Base-by-base conservation (phyloP, 2,113 vertebrate species). In the Toxostoma redivivum region DNA sequence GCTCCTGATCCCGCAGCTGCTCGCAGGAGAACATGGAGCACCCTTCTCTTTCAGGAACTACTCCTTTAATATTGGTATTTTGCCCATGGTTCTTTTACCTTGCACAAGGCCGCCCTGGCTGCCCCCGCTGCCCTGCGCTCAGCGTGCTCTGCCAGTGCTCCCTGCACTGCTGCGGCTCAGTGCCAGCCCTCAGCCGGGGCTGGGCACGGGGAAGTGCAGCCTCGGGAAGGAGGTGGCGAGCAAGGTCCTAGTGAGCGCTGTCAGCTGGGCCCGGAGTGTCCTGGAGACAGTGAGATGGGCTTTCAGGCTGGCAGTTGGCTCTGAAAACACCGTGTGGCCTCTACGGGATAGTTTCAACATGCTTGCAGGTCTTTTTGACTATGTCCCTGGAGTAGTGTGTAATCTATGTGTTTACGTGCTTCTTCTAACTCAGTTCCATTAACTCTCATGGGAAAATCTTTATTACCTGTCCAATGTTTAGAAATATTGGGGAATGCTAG, bases 1-100 rank as follows among this genome's bases (percentile, higher is more conserved):
- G 38, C 27, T 42, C 15, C n/a, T 7, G 44, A 25, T 3, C 13
- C 18, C 4, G 1, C 57, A 28, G 44, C 53, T 21, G 7, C 67
- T 74, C 5, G 6, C 23, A 7, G 50, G n/a, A 58, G 28, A 37
- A 31, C 0, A 2, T 10, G 30, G 13, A 10, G 24, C 3, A 1
- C 28, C 28, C 31, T 35, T 24, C 30, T 37, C 31, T 28, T 25
- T 19, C 5, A 4, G 54, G 28, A 61, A 0, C 12, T 1, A 1
- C 9, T 44, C 30, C 30, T 71, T 30, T 14, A 7, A 2, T 8
- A 35, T 19, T 3, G 42, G 10, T 12, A 1, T 33, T 50, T 50
- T 7, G 21, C 25, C 47, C 37, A 3, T 3, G 13, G 8, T 60
- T 37, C 48, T 40, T 47, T 17, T 9, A 4, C 1, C 20, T 17